Percentiles rank a stretch among this genome's conserved stretches.
phyloP scores from a whole-genome alignment of 2,113 vertebrate genomes.

The human (Homo sapiens) region DNA sequence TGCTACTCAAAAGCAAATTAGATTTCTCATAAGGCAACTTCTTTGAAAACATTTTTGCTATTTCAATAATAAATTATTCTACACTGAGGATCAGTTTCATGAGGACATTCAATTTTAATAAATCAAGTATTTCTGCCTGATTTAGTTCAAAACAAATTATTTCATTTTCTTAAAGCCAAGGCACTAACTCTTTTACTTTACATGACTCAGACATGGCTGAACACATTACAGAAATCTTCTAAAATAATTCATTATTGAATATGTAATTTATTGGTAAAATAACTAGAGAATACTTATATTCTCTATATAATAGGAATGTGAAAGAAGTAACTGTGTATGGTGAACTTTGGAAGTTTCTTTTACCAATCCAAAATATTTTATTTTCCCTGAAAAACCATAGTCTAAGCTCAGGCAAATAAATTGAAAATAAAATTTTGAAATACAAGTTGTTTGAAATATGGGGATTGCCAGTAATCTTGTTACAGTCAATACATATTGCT shows the following conservation, averaged over 20 bases:
- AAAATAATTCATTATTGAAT: background rate
- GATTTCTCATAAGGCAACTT: conserved; percentile 29
- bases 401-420: background rate
- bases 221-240: background rate
- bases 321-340: background rate
- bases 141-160: conserved; percentile 62
- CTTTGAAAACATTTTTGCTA: conserved; percentile 48
- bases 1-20: conserved; percentile 16
- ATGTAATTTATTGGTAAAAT: background rate
- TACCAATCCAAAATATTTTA: background rate
- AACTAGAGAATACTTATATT: background rate
- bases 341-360: background rate
- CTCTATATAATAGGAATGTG: background rate
- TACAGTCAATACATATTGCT: background rate
- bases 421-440: background rate
- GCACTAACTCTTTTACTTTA: background rate
- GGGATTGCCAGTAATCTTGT: background rate
- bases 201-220: background rate
- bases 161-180: conserved; percentile 43
- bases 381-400: background rate
- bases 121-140: conserved; percentile 38
- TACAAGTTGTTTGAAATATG: background rate
- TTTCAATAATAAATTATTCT: conserved; percentile 33
- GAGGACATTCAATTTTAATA: conserved; percentile 39
- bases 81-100: background rate